Evolutionary conservation across 2,797 vertebrate species (phyloP), one percentile per base, ranked within the genome.

Genomic region (Lepilemur septentrionalis): DNA sequence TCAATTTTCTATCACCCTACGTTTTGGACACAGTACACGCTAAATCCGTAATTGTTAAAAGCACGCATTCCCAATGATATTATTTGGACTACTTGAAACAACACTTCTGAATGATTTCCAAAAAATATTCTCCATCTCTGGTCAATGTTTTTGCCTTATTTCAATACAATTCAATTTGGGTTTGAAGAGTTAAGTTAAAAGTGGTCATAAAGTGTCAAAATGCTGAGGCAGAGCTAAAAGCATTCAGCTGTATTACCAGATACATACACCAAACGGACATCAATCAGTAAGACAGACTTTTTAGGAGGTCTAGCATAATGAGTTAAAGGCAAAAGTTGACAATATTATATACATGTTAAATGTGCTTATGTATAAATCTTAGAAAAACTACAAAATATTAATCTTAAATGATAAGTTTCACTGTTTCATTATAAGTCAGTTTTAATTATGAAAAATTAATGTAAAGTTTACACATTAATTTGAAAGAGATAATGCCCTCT

Each of bases 331-430:
- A 59, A 94, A 83, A 85, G 11, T 18, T 82, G 67, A 82, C 50
- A 72, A 38, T 69, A 48, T 85, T 57, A 48, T 25, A 48, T 48
- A 5, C 38, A 67, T 52, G 12, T 72, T 89, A 76, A 80, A 69
- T 92, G 28, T 61, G 2, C 20, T 94, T 83, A 88, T 2, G 48
- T 5, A 20, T 43, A 95, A 69, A 93, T 89, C 25, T 93, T 63
- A 70, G 55, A 67, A 52, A 50, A 48, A 91, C 32, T 96, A 94
- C 25, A 81, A 86, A 78, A 94, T 57, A 63, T 63, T 92, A 90
- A 88, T 79, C n/a, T 83, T 79, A 91, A 93, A 50, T 50, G 8
- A n/a, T 32, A 81, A 48, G 48, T 48, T 48, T 48, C 4, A 1
- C 14, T 48, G 48, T 48, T 48, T 48, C 13, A 48, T 38, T 35